Percentiles rank a stretch among this genome's conserved stretches.
These are phyloP conservation scores for Melanotaenia pygmaea DNA, from an alignment of 2,797 vertebrate species.

Conservation along the genomic window DNA sequence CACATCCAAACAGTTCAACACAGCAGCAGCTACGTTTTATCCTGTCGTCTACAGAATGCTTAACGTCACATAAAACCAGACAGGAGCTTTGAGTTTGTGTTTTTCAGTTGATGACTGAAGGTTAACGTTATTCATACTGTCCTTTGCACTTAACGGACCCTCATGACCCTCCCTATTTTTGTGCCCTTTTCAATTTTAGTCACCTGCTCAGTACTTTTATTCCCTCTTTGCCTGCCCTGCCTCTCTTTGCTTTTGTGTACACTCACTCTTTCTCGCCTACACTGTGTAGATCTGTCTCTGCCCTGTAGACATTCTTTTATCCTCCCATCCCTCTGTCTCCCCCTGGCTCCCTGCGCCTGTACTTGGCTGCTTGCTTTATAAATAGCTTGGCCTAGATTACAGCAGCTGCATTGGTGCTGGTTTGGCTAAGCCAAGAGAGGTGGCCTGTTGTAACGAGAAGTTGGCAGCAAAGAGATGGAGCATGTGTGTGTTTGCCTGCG, in stretches of 20 bases:
- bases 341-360: conserved; percentile 65
- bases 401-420: conserved; percentile 83
- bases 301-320: conserved; percentile 69
- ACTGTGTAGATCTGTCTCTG: conserved; percentile 60
- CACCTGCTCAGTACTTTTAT: conserved; percentile 28
- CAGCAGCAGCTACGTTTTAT: conserved; percentile 16
- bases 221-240: conserved; percentile 21
- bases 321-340: conserved; percentile 69
- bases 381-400: conserved; percentile 89
- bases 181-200: conserved; percentile 29
- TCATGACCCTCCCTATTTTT: neutral
- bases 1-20: conserved; percentile 10
- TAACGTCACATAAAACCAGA: conserved; percentile 22
- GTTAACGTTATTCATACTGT: conserved; percentile 21
- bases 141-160: conserved; percentile 32
- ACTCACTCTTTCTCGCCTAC: conserved; percentile 50
- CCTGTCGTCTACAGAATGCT: conserved; percentile 14
- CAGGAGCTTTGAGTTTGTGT: conserved; percentile 17
- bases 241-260: conserved; percentile 30
- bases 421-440: conserved; percentile 65
- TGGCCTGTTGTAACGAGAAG: conserved; percentile 54
- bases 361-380: conserved; percentile 80
- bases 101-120: conserved; percentile 25
- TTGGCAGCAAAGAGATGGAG: conserved; percentile 34
- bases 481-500: neutral